phyloP scores from a whole-genome alignment of 2,113 vertebrate species.

The Anolis carolinensis region DNA sequence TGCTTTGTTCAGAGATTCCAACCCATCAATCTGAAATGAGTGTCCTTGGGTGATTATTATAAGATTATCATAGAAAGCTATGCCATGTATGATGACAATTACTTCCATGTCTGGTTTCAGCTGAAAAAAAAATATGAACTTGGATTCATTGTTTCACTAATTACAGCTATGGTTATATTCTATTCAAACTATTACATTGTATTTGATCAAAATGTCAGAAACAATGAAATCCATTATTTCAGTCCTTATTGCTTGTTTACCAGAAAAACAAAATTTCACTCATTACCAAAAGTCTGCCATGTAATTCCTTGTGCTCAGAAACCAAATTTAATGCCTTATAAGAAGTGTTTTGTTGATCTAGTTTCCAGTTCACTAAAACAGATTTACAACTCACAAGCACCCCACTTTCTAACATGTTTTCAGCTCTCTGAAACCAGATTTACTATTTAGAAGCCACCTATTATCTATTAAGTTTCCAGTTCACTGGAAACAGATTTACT shows the following conservation, averaged over 20 bases:
- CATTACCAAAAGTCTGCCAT: constrained; percentile 38
- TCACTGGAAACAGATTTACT: constrained; percentile 83
- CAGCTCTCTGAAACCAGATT: constrained; percentile 79
- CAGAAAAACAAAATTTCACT: constrained; percentile 42
- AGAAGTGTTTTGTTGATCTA: constrained; percentile 65
- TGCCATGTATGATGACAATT: neutral
- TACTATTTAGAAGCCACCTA: constrained; percentile 75
- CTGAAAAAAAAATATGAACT: constrained; percentile 12
- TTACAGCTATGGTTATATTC: constrained; percentile 21
- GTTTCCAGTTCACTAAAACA: constrained; percentile 71
- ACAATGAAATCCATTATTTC: neutral
- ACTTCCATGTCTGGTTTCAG: neutral
- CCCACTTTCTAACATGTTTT: constrained; percentile 72
- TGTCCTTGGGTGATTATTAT: neutral
- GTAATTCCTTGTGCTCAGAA: constrained; percentile 45
- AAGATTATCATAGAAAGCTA: neutral
- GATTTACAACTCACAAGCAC: constrained; percentile 73
- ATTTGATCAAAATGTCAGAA: constrained; percentile 8
- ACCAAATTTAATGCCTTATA: constrained; percentile 58
- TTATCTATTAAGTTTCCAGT: constrained; percentile 80
- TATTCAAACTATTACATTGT: constrained; percentile 30
- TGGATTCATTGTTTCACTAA: constrained; percentile 18
- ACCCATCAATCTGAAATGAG: neutral
- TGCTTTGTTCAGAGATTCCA: neutral
- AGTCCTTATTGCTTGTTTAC: constrained; percentile 18